Conservation (phyloP, 2,797 vertebrate species). For the Megaceryle alcyon region DNA sequence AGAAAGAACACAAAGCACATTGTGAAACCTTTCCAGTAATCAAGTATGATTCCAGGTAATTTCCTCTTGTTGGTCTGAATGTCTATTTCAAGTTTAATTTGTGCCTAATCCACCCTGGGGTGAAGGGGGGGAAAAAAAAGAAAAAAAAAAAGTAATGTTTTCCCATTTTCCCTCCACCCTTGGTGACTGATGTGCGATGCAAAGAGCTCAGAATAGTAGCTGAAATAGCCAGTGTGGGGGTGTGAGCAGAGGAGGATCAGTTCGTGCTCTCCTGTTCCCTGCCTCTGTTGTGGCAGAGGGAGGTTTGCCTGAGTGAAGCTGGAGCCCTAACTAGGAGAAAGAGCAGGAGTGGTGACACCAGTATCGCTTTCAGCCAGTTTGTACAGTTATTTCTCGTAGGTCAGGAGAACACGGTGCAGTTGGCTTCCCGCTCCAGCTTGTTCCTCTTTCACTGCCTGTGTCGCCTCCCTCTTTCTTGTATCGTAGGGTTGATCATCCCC, state of each 20-base stretch:
- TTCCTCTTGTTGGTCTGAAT: not conserved
- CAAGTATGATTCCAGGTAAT: not conserved
- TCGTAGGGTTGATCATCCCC: not conserved
- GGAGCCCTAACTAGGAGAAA: not conserved
- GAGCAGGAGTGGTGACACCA: rapidly evolving
- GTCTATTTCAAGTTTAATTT: not conserved
- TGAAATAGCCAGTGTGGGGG: not conserved
- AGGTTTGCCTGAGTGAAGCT: not conserved
- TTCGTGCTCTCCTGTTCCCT: no score
- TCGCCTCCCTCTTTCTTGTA: not conserved
- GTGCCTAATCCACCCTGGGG: not conserved
- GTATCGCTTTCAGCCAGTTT: rapidly evolving
- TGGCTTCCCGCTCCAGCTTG: not conserved
- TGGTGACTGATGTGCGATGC: rapidly evolving
- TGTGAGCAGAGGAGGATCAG: not conserved
- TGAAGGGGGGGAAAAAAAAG: not conserved
- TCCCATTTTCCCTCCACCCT: not conserved
- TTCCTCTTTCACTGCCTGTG: not conserved
- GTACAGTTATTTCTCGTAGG: rapidly evolving
- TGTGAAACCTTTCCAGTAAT: not conserved
- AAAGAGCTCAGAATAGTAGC: not conserved
- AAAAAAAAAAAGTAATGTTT: not conserved
- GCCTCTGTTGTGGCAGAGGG: no score
- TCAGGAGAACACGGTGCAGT: not conserved
- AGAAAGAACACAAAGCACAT: conserved; percentile 6